Base-by-base conservation (phyloP, 1,140 invertebrate species). In the Wasmannia auropunctata region DNA sequence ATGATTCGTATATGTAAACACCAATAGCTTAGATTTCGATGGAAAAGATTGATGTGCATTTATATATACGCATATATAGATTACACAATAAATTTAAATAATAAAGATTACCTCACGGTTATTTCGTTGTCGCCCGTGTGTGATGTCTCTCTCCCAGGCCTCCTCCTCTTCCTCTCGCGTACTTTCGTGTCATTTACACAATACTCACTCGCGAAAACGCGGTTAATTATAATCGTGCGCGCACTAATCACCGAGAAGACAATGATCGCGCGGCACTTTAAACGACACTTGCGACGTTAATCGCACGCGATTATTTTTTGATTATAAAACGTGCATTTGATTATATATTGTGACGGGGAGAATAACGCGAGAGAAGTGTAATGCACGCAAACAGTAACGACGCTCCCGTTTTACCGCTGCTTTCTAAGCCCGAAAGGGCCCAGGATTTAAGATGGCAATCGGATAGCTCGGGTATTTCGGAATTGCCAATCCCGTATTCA, bases 241-340 rank as follows among this genome's bases (percentile, higher is more conserved):
- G 22, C 63, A 67, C 63, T 67, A 67, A 67, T 67, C 63, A 67
- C 63, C n/a, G 6, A 46, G 5, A 67, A 67, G 63, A 67, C 63
- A 67, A 67, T 67, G 40, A 67, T 67, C 37, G 37, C 37, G 63
- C 63, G 6, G 63, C 63, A 16, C 14, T 65, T 67, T 67, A 67
- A 67, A 67, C 63, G 63, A 67, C 63, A 67, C 63, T 67, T 67
- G 63, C 63, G 14, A 46, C 63, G 63, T 46, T 67, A 67, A 67
- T 67, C 40, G 63, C 40, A 67, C 62, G 34, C 22, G 37, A 67
- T 67, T 67, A 67, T 67, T 67, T 67, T 43, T 25, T 67, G 40
- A 67, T 67, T 67, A 65, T 65, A 67, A 67, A 5, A 67, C 22
- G 37, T 25, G 34, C n/a, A 46, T 67, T 67, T 67, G 34, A 43